Conservation (phyloP, 2,888 invertebrate genomes). For the Platycheirus albimanus region DNA sequence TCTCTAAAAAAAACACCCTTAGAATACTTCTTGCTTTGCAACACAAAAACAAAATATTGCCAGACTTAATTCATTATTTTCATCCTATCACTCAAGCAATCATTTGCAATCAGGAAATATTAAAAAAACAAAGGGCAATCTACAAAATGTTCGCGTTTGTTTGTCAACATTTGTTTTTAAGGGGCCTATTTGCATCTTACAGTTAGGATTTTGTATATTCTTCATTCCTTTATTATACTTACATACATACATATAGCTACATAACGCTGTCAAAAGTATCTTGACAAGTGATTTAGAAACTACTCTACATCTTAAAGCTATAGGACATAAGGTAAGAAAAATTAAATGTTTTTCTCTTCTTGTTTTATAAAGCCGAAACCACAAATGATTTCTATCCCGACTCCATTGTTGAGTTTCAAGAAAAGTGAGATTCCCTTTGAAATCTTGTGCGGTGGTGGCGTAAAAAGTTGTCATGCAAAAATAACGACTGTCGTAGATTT, state of each 20-base stretch:
- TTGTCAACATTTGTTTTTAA: too few species aligned
- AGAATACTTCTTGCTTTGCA: too few species aligned
- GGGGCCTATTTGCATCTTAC: too few species aligned
- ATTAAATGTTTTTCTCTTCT: constrained; percentile 23
- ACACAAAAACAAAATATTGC: too few species aligned
- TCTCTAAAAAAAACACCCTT: too few species aligned
- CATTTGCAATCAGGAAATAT: too few species aligned
- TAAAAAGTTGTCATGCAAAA: constrained; percentile 37
- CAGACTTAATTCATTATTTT: too few species aligned
- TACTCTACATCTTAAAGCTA: constrained; percentile 39
- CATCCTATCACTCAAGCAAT: too few species aligned
- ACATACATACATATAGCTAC: not conserved
- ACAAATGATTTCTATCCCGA: constrained; percentile 20
- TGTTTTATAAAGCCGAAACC: not conserved
- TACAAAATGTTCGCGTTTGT: too few species aligned
- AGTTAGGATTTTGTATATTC: too few species aligned
- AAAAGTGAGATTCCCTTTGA: constrained; percentile 18
- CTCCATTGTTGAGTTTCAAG: constrained; percentile 18
- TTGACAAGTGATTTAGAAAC: constrained; percentile 58
- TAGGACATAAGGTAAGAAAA: constrained; percentile 38
- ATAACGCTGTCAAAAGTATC: constrained; percentile 16
- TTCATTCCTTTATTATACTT: too few species aligned
- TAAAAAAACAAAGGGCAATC: too few species aligned
- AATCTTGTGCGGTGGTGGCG: constrained; percentile 7
- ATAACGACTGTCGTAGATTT: constrained; percentile 28